Base-by-base conservation (phyloP, 2,113 vertebrate genomes). In the Pagrus major region DNA sequence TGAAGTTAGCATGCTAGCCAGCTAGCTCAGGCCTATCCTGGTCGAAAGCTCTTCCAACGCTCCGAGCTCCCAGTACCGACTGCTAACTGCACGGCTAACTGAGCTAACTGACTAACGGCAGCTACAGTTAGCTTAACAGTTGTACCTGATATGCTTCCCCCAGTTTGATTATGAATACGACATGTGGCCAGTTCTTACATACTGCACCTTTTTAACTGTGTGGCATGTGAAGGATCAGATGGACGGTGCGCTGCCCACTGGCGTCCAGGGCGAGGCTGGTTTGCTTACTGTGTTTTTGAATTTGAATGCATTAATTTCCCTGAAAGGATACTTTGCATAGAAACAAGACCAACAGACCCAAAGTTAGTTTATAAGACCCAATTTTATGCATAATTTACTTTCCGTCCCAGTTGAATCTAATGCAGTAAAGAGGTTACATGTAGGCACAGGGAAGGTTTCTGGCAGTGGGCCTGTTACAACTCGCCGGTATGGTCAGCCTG, bases 381-480 rank as follows among this genome's bases (percentile, higher is more conserved):
- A 5, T 46, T 59, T 1, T 63, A 20, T 46, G 2, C 39, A 1
- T 64, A 14, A 7, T 29, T 52, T 1, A 37, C 23, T 9, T 56
- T 37, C n/a, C 66, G 18, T 23, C 29, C 37, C 25, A 15, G 6
- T 55, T 58, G 1, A 58, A 31, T 20, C 11, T 33, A 33, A 27
- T 59, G 2, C 27, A 18, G 7, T 65, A 25, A 54, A 31, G 9
- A 44, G 56, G 10, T 78, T 46, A 31, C 15, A 20, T 35, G 20
- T 49, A n/a, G n/a, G n/a, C 41, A 42, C 14, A 16, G 4, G 54
- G 46, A 10, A 6, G 46, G 21, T 20, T 54, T 78, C 44, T 78
- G 67, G 37, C 49, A 35, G 3, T 14, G 31, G 73, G 70, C 56
- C 49, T 64, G 25, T 83, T 74, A 23, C 5, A 7, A 33, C 72